A percentile compares a stretch with the other conserved stretches of the same genome.
Conservation (phyloP, 2,113 vertebrate species). For the Pluvianellus socialis region DNA sequence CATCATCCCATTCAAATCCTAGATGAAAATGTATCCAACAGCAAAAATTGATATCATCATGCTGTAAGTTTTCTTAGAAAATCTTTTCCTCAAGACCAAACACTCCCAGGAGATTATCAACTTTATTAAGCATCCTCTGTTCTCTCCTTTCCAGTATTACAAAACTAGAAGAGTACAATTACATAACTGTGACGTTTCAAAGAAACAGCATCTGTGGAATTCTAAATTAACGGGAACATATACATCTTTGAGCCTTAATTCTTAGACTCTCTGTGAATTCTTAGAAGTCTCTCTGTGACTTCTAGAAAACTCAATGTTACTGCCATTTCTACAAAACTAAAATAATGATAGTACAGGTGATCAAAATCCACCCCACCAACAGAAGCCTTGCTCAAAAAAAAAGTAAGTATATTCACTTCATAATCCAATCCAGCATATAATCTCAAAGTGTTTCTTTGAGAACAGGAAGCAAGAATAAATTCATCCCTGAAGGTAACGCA, state of each 20-base stretch:
- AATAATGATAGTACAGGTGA: background rate
- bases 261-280: background rate
- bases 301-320: background rate
- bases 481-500: background rate
- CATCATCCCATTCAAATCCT: background rate
- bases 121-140: background rate
- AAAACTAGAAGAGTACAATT: background rate
- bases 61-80: background rate
- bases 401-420: background rate
- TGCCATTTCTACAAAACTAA: background rate
- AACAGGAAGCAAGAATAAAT: background rate
- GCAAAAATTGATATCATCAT: background rate
- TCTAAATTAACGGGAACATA: background rate
- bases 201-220: background rate
- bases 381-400: background rate
- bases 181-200: background rate
- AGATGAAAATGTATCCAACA: background rate
- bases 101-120: background rate
- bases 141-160: background rate
- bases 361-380: background rate
- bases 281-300: background rate
- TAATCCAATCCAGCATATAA: background rate
- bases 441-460: background rate
- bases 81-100: background rate
- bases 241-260: background rate